Evolutionary conservation across 2,797 vertebrate species (phyloP).

Genomic region (Trachops cirrhosus): DNA sequence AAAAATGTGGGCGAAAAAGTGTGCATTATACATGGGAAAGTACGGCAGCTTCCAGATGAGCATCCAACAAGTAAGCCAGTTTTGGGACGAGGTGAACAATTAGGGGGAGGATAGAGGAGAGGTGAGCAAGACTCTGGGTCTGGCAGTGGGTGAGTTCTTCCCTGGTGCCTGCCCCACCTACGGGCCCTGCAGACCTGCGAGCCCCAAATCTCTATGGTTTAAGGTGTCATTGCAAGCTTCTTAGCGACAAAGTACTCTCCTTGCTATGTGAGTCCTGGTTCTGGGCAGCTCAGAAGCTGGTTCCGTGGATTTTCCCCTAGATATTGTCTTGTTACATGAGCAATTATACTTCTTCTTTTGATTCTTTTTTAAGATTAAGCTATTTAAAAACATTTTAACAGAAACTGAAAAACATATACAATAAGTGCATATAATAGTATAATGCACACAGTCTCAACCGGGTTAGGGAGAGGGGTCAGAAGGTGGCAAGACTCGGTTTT

Average conservation of each 20-base stretch:
- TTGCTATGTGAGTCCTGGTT: background rate
- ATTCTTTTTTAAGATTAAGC: background rate
- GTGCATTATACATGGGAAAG: too few relatives aligned
- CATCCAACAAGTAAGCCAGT: background rate
- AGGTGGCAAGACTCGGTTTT: background rate
- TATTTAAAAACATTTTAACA: background rate
- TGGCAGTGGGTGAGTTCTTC: background rate
- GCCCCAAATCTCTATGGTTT: background rate
- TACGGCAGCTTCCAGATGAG: background rate
- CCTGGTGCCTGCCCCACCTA: background rate
- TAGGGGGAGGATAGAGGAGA: background rate
- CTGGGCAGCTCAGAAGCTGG: background rate
- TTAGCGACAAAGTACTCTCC: background rate
- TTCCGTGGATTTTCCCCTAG: background rate
- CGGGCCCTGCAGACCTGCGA: background rate
- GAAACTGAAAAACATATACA: background rate
- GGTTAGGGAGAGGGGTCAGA: background rate
- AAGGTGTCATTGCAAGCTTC: background rate
- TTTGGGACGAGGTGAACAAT: background rate
- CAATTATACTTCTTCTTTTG: background rate
- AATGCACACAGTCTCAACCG: background rate
- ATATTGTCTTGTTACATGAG: background rate
- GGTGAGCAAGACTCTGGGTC: background rate
- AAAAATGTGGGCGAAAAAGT: too few relatives aligned
- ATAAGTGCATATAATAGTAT: background rate